Evolutionary conservation across 1,140 invertebrate species (phyloP).

Genomic region (Penaeus chinensis): DNA sequence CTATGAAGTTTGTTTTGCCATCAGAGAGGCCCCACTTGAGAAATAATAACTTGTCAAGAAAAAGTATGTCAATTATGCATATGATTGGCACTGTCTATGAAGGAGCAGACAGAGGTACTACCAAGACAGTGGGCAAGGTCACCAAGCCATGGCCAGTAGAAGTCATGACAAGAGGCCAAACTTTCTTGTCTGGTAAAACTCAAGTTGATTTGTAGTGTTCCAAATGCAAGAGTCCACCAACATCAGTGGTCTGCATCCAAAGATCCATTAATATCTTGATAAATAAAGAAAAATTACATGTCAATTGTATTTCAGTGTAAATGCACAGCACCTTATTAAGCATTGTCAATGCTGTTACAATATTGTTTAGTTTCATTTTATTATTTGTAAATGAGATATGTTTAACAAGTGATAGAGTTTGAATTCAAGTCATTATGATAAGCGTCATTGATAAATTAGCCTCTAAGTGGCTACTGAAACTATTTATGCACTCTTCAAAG

Average conservation of each 20-base stretch:
- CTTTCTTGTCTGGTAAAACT: background rate
- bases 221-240: slow-evolving; percentile 33
- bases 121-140: background rate
- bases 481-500: slow-evolving; percentile 47
- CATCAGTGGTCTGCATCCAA: slow-evolving; percentile 37
- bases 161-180: slow-evolving; percentile 15
- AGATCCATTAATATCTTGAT: slow-evolving; percentile 32
- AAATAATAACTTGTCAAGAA: too few species aligned
- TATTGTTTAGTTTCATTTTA: slow-evolving; percentile 44
- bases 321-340: slow-evolving; percentile 46
- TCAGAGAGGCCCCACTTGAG: too few species aligned
- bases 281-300: slow-evolving; percentile 43
- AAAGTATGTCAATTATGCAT: too few species aligned
- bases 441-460: slow-evolving; percentile 39
- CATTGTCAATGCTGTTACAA: slow-evolving; percentile 43
- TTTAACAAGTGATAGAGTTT: slow-evolving; percentile 41
- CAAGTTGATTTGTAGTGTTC: slow-evolving; percentile 15
- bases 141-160: slow-evolving; percentile 23
- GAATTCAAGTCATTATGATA: slow-evolving; percentile 38
- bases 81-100: too few species aligned
- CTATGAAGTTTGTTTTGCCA: too few species aligned
- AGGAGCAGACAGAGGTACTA: too few species aligned
- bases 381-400: slow-evolving; percentile 37
- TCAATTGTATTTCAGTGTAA: slow-evolving; percentile 53
- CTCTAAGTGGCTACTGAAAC: slow-evolving; percentile 44